phyloP scores from a whole-genome alignment of 2,113 vertebrate genomes.

The Albula glossodonta region DNA sequence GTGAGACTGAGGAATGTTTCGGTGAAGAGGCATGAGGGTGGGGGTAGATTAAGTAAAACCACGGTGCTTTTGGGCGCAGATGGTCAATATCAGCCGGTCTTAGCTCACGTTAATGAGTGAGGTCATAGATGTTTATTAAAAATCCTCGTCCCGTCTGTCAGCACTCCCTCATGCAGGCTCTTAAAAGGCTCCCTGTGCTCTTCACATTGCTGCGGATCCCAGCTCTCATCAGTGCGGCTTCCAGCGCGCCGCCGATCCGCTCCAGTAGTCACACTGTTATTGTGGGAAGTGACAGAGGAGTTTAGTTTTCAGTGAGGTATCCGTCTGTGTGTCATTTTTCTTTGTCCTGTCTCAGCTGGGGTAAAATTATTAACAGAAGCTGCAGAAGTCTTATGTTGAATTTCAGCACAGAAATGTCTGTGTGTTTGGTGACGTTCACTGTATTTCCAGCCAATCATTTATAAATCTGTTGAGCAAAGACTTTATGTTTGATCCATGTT shows the following conservation, averaged over 20 bases:
- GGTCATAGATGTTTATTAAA: conserved; percentile 39
- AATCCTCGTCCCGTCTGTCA: conserved; percentile 22
- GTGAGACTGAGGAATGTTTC: not conserved
- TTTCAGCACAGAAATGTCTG: not conserved
- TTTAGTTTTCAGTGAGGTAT: not conserved
- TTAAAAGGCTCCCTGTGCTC: conserved; percentile 18
- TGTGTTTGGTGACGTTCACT: not conserved
- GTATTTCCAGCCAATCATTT: not conserved
- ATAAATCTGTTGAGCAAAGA: not conserved
- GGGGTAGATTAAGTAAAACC: not conserved
- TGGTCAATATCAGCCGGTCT: not conserved
- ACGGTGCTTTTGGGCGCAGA: not conserved
- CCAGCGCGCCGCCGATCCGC: not conserved
- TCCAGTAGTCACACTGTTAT: not conserved
- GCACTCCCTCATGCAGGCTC: conserved; percentile 28
- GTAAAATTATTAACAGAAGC: not conserved
- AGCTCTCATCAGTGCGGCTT: not conserved
- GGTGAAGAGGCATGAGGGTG: not conserved
- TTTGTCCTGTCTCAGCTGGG: not conserved
- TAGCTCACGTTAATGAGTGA: conserved; percentile 21
- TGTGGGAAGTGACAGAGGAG: not conserved
- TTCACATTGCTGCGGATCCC: not conserved
- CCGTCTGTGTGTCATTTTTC: not conserved
- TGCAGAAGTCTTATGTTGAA: not conserved
- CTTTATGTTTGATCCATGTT: not conserved